phyloP scores from a whole-genome alignment of 1,140 invertebrate genomes.

The Drosophila kikkawai region DNA sequence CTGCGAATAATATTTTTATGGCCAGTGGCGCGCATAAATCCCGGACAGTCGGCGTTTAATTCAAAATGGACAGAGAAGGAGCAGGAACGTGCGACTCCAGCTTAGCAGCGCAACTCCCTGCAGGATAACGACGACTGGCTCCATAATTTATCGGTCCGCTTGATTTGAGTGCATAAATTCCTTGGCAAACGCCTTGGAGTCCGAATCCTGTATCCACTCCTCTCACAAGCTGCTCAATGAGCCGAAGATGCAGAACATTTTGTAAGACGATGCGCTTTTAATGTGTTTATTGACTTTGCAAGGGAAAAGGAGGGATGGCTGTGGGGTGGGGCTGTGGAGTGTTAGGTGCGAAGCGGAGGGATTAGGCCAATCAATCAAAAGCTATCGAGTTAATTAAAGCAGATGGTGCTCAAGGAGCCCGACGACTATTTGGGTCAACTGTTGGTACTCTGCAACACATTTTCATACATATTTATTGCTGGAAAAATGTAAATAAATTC shows the following conservation, averaged over 20 bases:
- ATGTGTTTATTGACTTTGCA: conserved; percentile 73
- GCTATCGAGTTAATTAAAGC: conserved; percentile 40
- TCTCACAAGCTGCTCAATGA: conserved; percentile 58
- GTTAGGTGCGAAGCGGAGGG: not conserved
- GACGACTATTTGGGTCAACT: conserved; percentile 27
- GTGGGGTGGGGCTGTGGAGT: not conserved
- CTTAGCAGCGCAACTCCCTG: conserved; percentile 25
- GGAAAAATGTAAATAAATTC: conserved; percentile 40
- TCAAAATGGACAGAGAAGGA: conserved; percentile 47
- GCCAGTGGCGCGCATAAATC: conserved; percentile 67
- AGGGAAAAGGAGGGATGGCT: conserved; percentile 1
- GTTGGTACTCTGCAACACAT: not conserved
- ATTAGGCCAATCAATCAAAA: conserved; percentile 50
- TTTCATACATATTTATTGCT: conserved; percentile 41
- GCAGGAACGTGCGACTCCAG: conserved; percentile 31
- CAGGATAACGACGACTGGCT: conserved; percentile 50
- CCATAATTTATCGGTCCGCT: conserved; percentile 66
- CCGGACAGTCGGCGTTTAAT: conserved; percentile 51
- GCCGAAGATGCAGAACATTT: conserved; percentile 63
- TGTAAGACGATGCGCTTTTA: conserved; percentile 60
- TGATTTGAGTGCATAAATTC: conserved; percentile 56
- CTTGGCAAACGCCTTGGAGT: conserved; percentile 18
- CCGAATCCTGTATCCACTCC: conserved; percentile 7
- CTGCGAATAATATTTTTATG: conserved; percentile 69
- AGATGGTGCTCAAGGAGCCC: conserved; percentile 15